Evolutionary conservation across 2,113 vertebrate species (phyloP).

Genomic region (Sinocyclocheilus anshuiensis): DNA sequence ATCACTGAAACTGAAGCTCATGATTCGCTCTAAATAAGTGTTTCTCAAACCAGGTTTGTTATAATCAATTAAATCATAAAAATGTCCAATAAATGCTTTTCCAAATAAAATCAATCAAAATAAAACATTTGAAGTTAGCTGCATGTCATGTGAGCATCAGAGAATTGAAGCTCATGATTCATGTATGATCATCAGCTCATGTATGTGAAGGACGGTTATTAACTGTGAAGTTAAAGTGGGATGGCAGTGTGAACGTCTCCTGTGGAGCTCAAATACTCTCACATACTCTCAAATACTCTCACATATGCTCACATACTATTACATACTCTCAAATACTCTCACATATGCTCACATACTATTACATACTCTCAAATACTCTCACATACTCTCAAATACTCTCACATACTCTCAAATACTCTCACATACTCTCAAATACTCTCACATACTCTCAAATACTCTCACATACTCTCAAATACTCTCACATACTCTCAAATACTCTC

Average conservation of each 20-base stretch:
- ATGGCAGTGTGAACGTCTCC: background rate
- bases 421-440: too few species aligned
- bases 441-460: background rate
- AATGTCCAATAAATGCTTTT: background rate
- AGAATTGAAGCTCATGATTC: too few species aligned
- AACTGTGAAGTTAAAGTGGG: too few species aligned
- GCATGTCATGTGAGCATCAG: too few species aligned
- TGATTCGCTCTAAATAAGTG: too few species aligned
- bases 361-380: background rate
- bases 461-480: background rate
- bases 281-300: too few species aligned
- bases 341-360: too few species aligned
- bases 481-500: background rate
- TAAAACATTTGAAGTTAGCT: too few species aligned
- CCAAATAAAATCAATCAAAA: too few species aligned
- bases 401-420: rapidly evolving
- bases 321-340: too few species aligned
- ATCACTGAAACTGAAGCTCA: background rate
- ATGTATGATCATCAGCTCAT: background rate
- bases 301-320: too few species aligned
- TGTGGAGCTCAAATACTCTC: background rate
- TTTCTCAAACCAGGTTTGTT: too few species aligned
- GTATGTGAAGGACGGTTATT: background rate
- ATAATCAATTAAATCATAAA: background rate
- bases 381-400: background rate